These are phyloP conservation scores for Alcis repandata DNA, from an alignment of 2,888 invertebrate genomes.

Conservation along the genomic window DNA sequence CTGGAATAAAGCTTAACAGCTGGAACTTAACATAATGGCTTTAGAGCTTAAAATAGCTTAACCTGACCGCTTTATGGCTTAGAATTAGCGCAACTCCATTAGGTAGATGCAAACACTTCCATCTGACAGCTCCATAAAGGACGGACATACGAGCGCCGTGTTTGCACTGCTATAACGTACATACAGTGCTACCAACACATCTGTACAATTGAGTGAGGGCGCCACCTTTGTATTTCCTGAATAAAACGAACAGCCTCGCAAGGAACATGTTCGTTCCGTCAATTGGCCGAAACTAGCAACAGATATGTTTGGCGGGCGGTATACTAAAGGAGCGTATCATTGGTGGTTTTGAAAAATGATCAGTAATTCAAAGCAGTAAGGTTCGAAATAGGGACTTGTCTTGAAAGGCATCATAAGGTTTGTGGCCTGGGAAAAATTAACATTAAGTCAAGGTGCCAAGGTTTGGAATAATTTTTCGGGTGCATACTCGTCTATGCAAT, in stretches of 20 bases:
- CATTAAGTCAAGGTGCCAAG: neutral
- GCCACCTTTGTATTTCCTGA: neutral
- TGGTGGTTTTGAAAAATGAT: neutral
- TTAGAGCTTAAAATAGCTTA: constrained; percentile 10
- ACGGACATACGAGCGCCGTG: constrained; percentile 21
- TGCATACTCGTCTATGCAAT: neutral
- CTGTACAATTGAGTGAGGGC: neutral
- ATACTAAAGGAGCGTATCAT: neutral
- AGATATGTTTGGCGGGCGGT: neutral
- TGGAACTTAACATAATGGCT: neutral
- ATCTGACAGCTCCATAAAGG: constrained; percentile 26
- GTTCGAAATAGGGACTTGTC: neutral
- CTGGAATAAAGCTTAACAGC: neutral
- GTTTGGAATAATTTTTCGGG: constrained; percentile 2
- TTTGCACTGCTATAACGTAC: constrained; percentile 15
- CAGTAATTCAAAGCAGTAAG: neutral
- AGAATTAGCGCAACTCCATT: constrained; percentile 30
- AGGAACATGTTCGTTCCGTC: neutral
- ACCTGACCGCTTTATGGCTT: constrained; percentile 18
- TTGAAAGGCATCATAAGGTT: neutral
- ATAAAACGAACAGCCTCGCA: neutral
- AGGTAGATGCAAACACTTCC: constrained; percentile 31
- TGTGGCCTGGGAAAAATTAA: neutral
- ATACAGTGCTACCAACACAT: too few relatives aligned
- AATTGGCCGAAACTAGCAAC: neutral